Base-by-base conservation (phyloP, 2,113 vertebrate species). In the Dromas ardeola region DNA sequence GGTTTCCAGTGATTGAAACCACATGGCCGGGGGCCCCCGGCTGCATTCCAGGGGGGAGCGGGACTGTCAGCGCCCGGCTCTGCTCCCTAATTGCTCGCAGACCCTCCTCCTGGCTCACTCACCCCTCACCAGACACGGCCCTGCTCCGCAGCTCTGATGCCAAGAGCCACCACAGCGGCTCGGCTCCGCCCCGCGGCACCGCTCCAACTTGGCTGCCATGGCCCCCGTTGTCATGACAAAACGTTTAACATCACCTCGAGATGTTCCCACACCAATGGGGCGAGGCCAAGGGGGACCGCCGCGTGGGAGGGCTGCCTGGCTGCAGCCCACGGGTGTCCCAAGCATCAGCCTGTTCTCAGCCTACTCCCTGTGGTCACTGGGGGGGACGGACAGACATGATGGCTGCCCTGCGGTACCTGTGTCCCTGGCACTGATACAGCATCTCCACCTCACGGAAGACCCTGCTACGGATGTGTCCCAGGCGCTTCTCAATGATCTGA, bases 391-490 rank as follows among this genome's bases (percentile, higher is more conserved):
- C 3, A 0, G 69, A 40, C 59, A 18, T 8, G 11, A 27, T 0
- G 5, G 40, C 38, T 13, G 66, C 32, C 62, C 42, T 1, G 0
- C 4, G 0, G 4, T 98, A 99, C 99, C 99, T 99, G 98, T 99
- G 99, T n/a, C 99, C 99, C 98, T 99, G 99, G 97, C 99, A 99
- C 98, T 99, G 99, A 65, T 99, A 99, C n/a, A 99, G 98, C 99
- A 99, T 99, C 98, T 99, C 99, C 95, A 99, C 99, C 97, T 99
- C 99, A 29, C 99, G 98, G 96, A 99, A 99, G 59, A 99, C 99
- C 43, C 99, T 97, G 81, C 98, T 99, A 78, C 99, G 99, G 97
- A 99, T 99, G 97, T 99, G 99, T 56, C 99, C 99, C 11, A 99
- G 98, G 95, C 99, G 97, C 94, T 99, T 99, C 97, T 99, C 99